Evolutionary conservation across 2,113 vertebrate species (phyloP), one percentile per base, ranked within the genome.

Genomic region (Poeciliopsis prolifica): DNA sequence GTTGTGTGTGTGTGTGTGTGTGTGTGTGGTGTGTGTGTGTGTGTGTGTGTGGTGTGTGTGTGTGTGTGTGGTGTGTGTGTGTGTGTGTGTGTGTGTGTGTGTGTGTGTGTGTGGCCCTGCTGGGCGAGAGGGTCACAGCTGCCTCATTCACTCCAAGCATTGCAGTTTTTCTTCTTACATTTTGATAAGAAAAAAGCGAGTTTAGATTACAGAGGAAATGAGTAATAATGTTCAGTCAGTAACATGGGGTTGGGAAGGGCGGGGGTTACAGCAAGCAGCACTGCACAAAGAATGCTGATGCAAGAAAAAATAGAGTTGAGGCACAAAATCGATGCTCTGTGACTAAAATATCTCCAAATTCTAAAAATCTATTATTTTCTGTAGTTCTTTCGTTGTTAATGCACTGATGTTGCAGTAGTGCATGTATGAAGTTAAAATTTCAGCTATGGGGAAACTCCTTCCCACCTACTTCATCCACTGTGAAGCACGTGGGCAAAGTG

Each of bases 341-440:
- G 93, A 94, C 91, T 95, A 94, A 94, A 94, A 95, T 93, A 93
- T 93, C 89, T 93, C 92, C 89, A 93, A 95, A 93, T 94, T 89
- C 89, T 93, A 94, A 93, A 95, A 95, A 94, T 92, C 85, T 92
- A 91, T 93, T 91, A 91, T 89, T 92, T 91, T 93, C 91, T 92
- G 92, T 91, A 74, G 89, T 90, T 87, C 89, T 91, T 92, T 82
- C 90, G 77, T 85, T 88, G 78, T 86, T 86, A 92, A 91, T 82
- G 92, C 91, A 87, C 90, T 0, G 90, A 40, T 92, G 90, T 92
- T 91, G 81, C 88, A 87, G 87, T 68, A 68, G 87, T 79, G 89
- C 90, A 88, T 42, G 87, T 86, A 67, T 88, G 86, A 91, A 91
- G 92, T 89, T 92, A 92, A 90, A 91, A 92, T 94, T 80, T 94